phyloP scores from a whole-genome alignment of 2,113 vertebrate species.

The Romanogobio albipinnatus region DNA sequence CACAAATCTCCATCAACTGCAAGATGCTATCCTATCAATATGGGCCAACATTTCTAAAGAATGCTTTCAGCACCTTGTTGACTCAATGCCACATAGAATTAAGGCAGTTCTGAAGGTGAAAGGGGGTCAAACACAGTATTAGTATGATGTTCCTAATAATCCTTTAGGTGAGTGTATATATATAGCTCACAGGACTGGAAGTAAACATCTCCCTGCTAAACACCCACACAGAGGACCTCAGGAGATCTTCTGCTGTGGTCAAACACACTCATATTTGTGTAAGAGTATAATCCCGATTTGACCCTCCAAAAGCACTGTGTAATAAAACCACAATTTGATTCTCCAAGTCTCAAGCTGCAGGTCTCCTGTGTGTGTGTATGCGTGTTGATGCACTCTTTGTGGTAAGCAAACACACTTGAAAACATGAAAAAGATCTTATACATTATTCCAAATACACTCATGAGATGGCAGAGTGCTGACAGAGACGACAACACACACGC shows the following conservation, averaged over 20 bases:
- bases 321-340: constrained; percentile 36
- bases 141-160: no score
- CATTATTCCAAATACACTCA: constrained; percentile 49
- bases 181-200: not conserved
- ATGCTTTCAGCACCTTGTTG: no score
- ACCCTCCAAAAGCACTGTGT: constrained; percentile 23
- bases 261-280: not conserved
- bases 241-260: constrained; percentile 14
- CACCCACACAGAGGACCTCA: constrained; percentile 20
- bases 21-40: no score
- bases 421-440: constrained; percentile 42
- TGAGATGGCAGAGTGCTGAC: constrained; percentile 33
- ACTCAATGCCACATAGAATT: no score
- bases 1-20: no score
- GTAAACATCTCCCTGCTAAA: constrained; percentile 5
- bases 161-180: no score
- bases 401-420: constrained; percentile 33
- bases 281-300: constrained; percentile 13
- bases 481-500: constrained; percentile 30
- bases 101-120: no score
- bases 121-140: no score
- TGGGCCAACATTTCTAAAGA: no score
- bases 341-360: not conserved
- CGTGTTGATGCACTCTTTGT: not conserved
- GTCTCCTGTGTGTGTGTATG: not conserved